Percentiles rank a stretch among this genome's conserved stretches.
These are phyloP conservation scores for Oreochromis niloticus DNA, from an alignment of 2,113 vertebrate genomes.

Conservation along the genomic window DNA sequence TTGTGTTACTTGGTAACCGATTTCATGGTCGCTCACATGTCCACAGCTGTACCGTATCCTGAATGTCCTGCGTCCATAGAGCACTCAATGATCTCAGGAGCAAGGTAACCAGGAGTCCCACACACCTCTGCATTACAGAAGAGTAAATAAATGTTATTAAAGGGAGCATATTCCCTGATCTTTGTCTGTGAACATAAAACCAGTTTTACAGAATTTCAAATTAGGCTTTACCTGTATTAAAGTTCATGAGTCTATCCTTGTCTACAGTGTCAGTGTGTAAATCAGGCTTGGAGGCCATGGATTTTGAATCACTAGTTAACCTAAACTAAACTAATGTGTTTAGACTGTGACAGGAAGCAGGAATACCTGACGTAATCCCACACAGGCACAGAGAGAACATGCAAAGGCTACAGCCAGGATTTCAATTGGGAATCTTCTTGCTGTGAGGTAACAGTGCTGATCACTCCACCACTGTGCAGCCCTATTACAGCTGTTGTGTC, in stretches of 20 bases:
- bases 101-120: conserved; percentile 92
- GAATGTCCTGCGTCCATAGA: conserved; percentile 87
- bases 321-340: background rate
- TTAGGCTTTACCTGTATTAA: background rate
- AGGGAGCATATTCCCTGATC: background rate
- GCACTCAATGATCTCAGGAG: conserved; percentile 93
- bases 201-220: background rate
- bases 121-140: conserved; percentile 81
- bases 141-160: background rate
- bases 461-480: background rate
- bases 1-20: background rate
- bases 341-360: background rate
- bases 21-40: conserved; percentile 80
- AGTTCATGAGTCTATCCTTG: background rate
- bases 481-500: background rate
- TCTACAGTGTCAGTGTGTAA: background rate
- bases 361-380: background rate
- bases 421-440: background rate
- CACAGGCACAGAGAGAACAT: background rate
- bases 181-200: background rate
- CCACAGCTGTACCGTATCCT: conserved; percentile 87
- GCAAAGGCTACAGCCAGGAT: background rate
- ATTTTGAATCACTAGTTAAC: background rate
- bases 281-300: background rate
- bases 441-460: background rate